Percentiles rank a stretch among this genome's conserved stretches.
Evolutionary conservation across 2,888 invertebrate species (phyloP).

Genomic region (Cryptocephalus primarius): DNA sequence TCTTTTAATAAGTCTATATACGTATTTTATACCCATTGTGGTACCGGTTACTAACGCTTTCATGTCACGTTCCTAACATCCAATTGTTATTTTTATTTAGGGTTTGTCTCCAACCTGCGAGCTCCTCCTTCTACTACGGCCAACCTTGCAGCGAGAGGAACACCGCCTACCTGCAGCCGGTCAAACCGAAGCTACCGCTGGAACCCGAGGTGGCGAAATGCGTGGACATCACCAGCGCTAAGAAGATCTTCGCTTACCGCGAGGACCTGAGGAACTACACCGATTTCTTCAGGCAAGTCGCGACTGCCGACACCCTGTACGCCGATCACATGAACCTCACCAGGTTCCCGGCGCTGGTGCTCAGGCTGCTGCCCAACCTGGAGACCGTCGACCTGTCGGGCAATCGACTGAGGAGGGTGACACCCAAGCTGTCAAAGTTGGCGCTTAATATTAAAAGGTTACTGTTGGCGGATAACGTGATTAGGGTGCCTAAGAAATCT

Average conservation of each 20-base stretch:
- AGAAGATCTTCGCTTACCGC: conserved; percentile 7
- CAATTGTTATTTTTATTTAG: too few relatives aligned
- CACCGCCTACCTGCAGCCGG: conserved; percentile 23
- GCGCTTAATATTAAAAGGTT: conserved; percentile 23
- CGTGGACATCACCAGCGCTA: conserved; percentile 26
- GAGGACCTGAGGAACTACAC: conserved; percentile 7
- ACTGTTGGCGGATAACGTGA: conserved; percentile 17
- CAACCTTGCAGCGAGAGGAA: conserved; percentile 29
- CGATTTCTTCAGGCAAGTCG: conserved; percentile 9
- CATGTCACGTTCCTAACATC: too few relatives aligned
- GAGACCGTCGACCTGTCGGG: conserved; percentile 27
- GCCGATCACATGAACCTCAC: conserved; percentile 27
- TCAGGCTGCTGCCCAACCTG: conserved; percentile 20
- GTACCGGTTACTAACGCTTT: too few relatives aligned
- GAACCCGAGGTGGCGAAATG: conserved; percentile 18
- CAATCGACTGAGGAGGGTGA: conserved; percentile 26
- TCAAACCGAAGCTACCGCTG: conserved; percentile 13
- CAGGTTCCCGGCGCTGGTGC: conserved; percentile 12
- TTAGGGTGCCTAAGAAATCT: conserved; percentile 20
- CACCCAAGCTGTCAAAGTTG: conserved; percentile 15
- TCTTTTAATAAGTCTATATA: too few relatives aligned
- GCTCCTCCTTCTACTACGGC: conserved; percentile 19
- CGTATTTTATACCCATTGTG: too few relatives aligned
- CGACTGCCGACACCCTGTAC: conserved; percentile 22
- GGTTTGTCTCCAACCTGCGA: too few relatives aligned